These are phyloP conservation scores for Drosophila sordidapex DNA, from an alignment of 2,888 invertebrate species.

Conservation along the genomic window DNA sequence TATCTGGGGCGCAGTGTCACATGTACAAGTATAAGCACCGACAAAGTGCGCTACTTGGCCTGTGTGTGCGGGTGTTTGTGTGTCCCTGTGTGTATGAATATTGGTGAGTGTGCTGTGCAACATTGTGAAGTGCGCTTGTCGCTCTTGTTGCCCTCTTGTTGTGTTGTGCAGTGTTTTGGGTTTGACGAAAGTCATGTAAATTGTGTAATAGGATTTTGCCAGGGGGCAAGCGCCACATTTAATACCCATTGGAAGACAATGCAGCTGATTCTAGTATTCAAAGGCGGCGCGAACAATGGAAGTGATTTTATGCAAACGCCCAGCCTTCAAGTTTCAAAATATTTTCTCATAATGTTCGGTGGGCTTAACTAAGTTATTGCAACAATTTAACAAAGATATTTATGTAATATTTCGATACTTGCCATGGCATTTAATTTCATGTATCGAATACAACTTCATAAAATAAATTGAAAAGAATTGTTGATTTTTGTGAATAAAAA, in stretches of 20 bases:
- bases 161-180: slow-evolving; percentile 41
- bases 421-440: neutral
- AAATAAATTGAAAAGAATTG: neutral
- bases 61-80: slow-evolving; percentile 8
- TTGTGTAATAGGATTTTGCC: slow-evolving; percentile 31
- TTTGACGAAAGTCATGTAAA: slow-evolving; percentile 58
- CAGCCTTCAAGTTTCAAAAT: neutral
- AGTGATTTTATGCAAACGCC: neutral
- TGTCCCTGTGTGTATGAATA: slow-evolving; percentile 17
- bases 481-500: neutral
- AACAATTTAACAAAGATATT: neutral
- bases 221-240: slow-evolving; percentile 13
- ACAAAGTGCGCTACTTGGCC: slow-evolving; percentile 52
- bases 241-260: slow-evolving; percentile 25
- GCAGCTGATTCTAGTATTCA: slow-evolving; percentile 3
- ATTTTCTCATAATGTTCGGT: neutral
- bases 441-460: neutral
- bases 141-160: slow-evolving; percentile 41
- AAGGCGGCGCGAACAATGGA: neutral
- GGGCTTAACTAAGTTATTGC: neutral
- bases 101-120: slow-evolving; percentile 58
- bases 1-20: slow-evolving; percentile 71
- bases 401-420: fast-evolving
- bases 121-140: slow-evolving; percentile 61
- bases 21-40: slow-evolving; percentile 60